Conservation (phyloP, 2,113 vertebrate genomes). For the Siniperca knerii region DNA sequence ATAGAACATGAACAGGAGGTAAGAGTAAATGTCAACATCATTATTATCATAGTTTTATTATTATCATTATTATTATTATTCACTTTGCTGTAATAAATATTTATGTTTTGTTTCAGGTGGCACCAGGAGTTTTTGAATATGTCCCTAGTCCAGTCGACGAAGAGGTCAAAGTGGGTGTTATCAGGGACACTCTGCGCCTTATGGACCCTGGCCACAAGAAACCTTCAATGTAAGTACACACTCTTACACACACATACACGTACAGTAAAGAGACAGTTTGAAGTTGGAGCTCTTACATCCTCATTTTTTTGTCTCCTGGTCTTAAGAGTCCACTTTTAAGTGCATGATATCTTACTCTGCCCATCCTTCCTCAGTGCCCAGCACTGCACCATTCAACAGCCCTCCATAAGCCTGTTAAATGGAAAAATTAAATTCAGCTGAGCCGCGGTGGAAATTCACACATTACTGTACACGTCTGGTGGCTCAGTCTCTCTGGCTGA, state of each 20-base stretch:
- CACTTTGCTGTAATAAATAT: not conserved
- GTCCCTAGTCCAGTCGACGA: constrained; percentile 96
- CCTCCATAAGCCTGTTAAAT: constrained; percentile 78
- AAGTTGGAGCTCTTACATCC: not conserved
- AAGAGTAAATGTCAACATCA: constrained; percentile 48
- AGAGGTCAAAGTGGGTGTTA: constrained; percentile 95
- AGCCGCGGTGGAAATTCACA: constrained; percentile 67
- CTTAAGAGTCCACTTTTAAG: constrained; percentile 42
- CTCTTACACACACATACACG: not conserved
- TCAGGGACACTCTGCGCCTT: constrained; percentile 95
- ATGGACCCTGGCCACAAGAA: constrained; percentile 90
- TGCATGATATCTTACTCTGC: constrained; percentile 48
- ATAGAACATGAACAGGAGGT: constrained; percentile 97
- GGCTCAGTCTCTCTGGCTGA: constrained; percentile 45
- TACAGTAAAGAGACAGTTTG: not conserved
- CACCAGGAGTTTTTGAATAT: constrained; percentile 93
- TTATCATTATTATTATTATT: not conserved
- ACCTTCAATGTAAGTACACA: constrained; percentile 65
- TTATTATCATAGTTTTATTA: not conserved
- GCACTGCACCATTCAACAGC: constrained; percentile 48
- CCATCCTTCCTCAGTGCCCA: constrained; percentile 26
- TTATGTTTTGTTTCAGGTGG: constrained; percentile 83
- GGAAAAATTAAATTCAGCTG: constrained; percentile 73
- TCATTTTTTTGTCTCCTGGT: constrained; percentile 11
- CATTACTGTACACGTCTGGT: constrained; percentile 44